Evolutionary conservation across 2,113 vertebrate genomes (phyloP).

Genomic region (Rhea americana): DNA sequence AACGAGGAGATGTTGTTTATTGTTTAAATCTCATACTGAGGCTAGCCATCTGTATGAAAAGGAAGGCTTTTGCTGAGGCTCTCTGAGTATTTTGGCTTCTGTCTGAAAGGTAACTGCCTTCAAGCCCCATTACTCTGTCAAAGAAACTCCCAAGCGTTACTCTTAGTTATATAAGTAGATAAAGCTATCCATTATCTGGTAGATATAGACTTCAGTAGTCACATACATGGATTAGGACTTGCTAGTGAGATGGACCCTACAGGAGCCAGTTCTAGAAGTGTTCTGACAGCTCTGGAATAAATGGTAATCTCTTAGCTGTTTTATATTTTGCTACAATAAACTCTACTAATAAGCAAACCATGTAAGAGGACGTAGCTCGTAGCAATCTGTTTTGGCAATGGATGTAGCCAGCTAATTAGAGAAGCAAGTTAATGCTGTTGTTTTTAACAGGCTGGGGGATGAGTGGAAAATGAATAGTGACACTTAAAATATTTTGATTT

Average conservation of each 20-base stretch:
- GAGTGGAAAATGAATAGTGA: background rate
- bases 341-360: conserved; percentile 20
- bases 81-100: background rate
- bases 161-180: background rate
- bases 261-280: conserved; percentile 5
- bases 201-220: background rate
- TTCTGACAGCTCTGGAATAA: background rate
- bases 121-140: background rate
- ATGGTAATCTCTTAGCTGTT: background rate
- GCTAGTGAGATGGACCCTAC: background rate
- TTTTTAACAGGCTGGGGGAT: background rate
- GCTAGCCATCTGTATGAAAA: background rate
- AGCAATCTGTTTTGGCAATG: conserved; percentile 40
- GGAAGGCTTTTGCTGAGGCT: background rate
- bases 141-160: background rate
- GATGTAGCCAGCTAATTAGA: conserved; percentile 43
- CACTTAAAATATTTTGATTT: background rate
- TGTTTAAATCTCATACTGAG: background rate
- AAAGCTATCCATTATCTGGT: background rate
- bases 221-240: conserved; percentile 9
- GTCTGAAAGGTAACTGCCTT: background rate
- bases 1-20: background rate
- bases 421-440: conserved; percentile 13
- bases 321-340: conserved; percentile 31
- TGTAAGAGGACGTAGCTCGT: background rate